phyloP scores from a whole-genome alignment of 2,113 vertebrate genomes.

The Brachyhypopomus gauderio region DNA sequence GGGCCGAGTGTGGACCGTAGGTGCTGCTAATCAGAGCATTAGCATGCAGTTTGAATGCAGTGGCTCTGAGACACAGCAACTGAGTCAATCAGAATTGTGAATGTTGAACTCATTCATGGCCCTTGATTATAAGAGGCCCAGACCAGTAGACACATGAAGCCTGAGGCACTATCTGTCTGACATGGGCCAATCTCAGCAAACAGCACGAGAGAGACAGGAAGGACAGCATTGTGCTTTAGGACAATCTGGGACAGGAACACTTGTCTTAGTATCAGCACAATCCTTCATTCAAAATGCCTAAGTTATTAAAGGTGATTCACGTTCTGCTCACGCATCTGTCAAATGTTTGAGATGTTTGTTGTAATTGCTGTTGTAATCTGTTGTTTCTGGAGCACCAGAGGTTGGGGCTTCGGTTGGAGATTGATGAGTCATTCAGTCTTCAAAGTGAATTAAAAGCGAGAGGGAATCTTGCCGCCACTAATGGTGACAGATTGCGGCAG shows the following conservation, averaged over 20 bases:
- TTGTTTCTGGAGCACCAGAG: neutral
- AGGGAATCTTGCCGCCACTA: neutral
- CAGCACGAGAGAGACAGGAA: slow-evolving; percentile 8
- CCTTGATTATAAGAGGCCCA: slow-evolving; percentile 7
- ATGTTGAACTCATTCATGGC: neutral
- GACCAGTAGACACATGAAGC: slow-evolving; percentile 11
- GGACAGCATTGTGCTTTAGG: neutral
- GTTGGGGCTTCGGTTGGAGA: neutral
- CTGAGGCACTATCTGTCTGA: slow-evolving; percentile 1
- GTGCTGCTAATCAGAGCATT: no score
- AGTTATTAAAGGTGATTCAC: neutral
- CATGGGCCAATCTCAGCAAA: neutral
- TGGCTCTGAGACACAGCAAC: neutral
- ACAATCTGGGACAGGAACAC: neutral
- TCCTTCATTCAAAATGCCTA: no score
- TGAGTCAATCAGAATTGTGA: no score
- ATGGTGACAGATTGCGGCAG: neutral
- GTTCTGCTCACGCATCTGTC: neutral
- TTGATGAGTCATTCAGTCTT: slow-evolving; percentile 2
- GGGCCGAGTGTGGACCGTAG: no score
- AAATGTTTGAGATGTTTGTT: neutral
- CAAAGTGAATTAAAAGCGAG: neutral
- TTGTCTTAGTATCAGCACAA: no score
- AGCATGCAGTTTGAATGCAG: slow-evolving; percentile 8
- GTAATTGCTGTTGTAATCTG: neutral